Percentiles rank a stretch among this genome's conserved stretches.
These are phyloP conservation scores for Eupithecia insigniata DNA, from an alignment of 2,888 invertebrate species.

Conservation along the genomic window DNA sequence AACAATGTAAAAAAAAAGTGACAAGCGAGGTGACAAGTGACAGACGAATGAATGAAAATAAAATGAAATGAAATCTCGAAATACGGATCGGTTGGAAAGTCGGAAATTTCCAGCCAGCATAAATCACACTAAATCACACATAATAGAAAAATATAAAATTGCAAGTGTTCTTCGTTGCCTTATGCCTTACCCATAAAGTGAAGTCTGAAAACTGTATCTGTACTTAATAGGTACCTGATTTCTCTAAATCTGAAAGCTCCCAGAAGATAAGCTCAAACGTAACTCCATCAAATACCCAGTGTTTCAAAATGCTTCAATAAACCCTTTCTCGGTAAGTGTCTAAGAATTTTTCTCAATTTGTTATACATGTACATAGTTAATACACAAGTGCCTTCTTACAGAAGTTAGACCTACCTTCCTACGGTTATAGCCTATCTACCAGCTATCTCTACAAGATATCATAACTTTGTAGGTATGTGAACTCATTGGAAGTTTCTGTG, in stretches of 20 bases:
- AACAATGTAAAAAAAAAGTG: too few relatives aligned
- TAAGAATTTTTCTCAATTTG: background rate
- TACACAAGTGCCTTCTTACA: background rate
- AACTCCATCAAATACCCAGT: background rate
- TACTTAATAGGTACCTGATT: conserved; percentile 70
- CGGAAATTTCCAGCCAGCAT: background rate
- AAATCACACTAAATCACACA: background rate
- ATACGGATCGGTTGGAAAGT: background rate
- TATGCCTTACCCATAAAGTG: background rate
- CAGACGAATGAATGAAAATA: too few relatives aligned
- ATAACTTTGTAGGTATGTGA: background rate
- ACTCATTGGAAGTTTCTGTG: background rate
- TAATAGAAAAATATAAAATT: background rate
- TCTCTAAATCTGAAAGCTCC: conserved; percentile 25
- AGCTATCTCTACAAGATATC: conserved; percentile 8
- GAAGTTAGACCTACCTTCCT: background rate
- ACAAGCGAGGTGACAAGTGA: too few relatives aligned
- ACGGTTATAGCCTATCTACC: background rate
- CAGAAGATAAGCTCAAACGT: conserved; percentile 13
- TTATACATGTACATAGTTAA: background rate
- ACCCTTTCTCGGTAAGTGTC: conserved; percentile 6
- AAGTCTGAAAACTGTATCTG: conserved; percentile 54
- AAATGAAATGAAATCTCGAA: background rate
- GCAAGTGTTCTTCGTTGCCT: background rate
- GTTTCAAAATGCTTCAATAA: conserved; percentile 4